A percentile compares a stretch with the other conserved stretches of the same genome.
phyloP scores from a whole-genome alignment of 2,888 invertebrate species.

The Clitarchus hookeri region DNA sequence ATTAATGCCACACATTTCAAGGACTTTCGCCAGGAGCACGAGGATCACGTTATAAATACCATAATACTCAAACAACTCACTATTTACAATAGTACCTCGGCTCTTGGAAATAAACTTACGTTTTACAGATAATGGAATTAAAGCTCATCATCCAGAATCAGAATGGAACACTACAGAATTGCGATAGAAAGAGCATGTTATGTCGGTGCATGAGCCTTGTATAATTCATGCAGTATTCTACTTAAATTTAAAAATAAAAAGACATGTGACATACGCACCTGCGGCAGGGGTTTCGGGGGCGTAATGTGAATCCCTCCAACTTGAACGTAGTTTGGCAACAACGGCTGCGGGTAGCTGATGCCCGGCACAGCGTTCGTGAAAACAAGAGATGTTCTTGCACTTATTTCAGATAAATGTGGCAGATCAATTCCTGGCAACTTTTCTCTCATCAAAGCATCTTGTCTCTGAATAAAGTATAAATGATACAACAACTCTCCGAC shows the following conservation, averaged over 20 bases:
- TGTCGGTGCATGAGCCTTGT: no score
- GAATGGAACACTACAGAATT: no score
- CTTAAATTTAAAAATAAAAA: background rate
- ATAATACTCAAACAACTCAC: no score
- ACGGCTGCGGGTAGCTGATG: conserved; percentile 44
- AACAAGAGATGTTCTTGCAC: conserved; percentile 42
- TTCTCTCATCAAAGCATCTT: conserved; percentile 27
- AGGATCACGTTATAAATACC: no score
- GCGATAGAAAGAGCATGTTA: no score
- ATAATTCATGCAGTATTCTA: no score
- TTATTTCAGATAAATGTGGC: conserved; percentile 40
- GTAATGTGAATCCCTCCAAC: conserved; percentile 49
- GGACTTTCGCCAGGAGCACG: no score
- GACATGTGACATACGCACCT: conserved; percentile 39
- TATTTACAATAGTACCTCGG: no score
- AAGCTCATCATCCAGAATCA: no score
- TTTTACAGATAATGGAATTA: no score
- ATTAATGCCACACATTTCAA: no score
- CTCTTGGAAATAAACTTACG: no score
- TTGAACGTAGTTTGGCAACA: conserved; percentile 47
- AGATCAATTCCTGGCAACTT: conserved; percentile 36
- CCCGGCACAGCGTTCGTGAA: conserved; percentile 47
- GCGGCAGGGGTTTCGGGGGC: conserved; percentile 45
- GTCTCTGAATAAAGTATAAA: conserved; percentile 8
- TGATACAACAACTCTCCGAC: background rate